Evolutionary conservation across 2,113 vertebrate genomes (phyloP).

Genomic region (Rhinoptilus africanus): DNA sequence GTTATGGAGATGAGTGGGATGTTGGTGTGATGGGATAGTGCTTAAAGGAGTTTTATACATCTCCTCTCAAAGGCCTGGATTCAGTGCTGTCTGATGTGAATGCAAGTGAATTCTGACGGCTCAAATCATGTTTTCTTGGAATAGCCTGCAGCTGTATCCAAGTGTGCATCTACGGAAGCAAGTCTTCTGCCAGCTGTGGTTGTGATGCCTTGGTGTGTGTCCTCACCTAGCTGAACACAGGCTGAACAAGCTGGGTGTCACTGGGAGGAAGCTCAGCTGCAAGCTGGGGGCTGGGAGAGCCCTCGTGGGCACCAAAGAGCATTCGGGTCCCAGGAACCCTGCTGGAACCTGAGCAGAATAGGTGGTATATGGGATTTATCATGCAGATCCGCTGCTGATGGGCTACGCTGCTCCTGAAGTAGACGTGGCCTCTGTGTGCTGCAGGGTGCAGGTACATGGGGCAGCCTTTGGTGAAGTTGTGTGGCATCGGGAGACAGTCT

Average conservation of each 20-base stretch:
- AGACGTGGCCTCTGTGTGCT: accelerated
- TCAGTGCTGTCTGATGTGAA: not conserved
- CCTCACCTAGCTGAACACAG: accelerated
- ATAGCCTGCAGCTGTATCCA: not conserved
- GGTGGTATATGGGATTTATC: accelerated
- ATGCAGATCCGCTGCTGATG: accelerated
- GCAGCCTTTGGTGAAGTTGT: accelerated
- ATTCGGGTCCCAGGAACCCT: accelerated
- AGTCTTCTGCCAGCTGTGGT: not conserved
- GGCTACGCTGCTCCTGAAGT: not conserved
- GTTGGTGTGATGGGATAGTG: not conserved
- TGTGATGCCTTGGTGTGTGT: accelerated
- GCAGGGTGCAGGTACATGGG: accelerated
- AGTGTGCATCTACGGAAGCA: not conserved
- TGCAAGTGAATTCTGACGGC: not conserved
- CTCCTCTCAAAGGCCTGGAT: not conserved
- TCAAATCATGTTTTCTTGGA: accelerated
- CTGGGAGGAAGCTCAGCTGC: not conserved
- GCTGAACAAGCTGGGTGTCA: accelerated
- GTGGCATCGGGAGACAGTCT: accelerated
- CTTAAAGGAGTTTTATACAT: not conserved
- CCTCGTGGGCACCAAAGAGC: accelerated
- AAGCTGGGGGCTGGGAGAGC: accelerated
- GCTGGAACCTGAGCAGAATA: not conserved
- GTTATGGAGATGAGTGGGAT: not conserved